These are phyloP conservation scores for Drosophila setifemur DNA, from an alignment of 1,140 invertebrate genomes.

Conservation along the genomic window DNA sequence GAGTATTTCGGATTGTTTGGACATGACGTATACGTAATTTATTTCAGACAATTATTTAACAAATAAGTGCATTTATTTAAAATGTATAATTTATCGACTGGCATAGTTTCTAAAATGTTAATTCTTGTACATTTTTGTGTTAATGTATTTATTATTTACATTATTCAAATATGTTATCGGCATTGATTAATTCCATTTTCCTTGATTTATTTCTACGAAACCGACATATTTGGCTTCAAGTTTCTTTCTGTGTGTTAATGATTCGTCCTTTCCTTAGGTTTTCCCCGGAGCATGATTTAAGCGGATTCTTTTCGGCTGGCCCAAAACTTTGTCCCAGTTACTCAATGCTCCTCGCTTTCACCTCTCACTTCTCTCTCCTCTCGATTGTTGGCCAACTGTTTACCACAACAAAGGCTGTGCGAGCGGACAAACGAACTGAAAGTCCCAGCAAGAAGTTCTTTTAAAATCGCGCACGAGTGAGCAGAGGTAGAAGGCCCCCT, in stretches of 20 bases:
- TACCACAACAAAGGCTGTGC: constrained; percentile 65
- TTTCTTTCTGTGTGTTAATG: background rate
- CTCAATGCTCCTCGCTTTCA: background rate
- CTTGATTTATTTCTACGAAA: too few species aligned
- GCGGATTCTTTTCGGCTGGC: constrained; percentile 20
- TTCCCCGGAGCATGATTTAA: constrained; percentile 36
- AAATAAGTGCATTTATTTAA: too few species aligned
- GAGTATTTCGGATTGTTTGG: too few species aligned
- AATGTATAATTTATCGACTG: too few species aligned
- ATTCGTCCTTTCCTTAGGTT: background rate
- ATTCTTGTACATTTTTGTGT: too few species aligned
- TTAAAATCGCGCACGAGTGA: constrained; percentile 67
- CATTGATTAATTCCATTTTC: too few species aligned
- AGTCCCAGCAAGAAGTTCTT: constrained; percentile 69
- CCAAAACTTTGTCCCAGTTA: constrained; percentile 47
- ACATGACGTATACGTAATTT: too few species aligned
- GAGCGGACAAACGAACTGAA: constrained; percentile 53
- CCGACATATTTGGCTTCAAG: background rate
- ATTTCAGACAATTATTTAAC: too few species aligned
- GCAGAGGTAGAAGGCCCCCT: constrained; percentile 37
- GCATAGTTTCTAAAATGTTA: too few species aligned
- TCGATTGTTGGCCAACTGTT: constrained; percentile 47
- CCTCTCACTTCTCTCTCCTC: background rate
- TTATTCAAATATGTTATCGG: too few species aligned
- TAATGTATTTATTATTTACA: too few species aligned